Evolutionary conservation across 1,140 invertebrate species (phyloP), one percentile per base, ranked within the genome.

Genomic region (Meloidogyne chitwoodi): DNA sequence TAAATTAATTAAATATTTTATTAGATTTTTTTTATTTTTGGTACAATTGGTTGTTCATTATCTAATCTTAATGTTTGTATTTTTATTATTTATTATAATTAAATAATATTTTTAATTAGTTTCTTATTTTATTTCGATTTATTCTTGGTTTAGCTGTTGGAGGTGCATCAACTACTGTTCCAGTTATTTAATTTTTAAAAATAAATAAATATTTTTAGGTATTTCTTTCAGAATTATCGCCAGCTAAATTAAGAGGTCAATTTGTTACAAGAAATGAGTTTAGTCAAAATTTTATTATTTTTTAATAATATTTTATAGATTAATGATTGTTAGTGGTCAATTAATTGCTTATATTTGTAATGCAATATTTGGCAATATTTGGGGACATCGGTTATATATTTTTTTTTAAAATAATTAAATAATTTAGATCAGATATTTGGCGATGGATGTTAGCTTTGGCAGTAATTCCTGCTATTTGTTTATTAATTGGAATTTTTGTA

Each of bases 301-400:
- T n/a, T 41, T 41, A 12, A 14, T 12, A n/a, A n/a, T 56, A 44
- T 44, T 44, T 44, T 6, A 44, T 16, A 56, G 48, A 56, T 56
- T 56, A 34, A 73, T 73, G 71, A 73, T 73, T 63, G 71, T 73
- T 22, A 73, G 22, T 63, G 71, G 71, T 4, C 71, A 73, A 63
- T 34, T 73, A 64, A 19, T 73, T 34, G 71, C 71, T 29, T 73
- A 61, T 38, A 31, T 73, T 16, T 63, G 61, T n/a, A 73, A 73
- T 34, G 71, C 71, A 29, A 31, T 73, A 19, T 14, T 73, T 12
- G 71, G 71, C n/a, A 73, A 56, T 24, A 38, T 73, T 73, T 73
- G 71, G 71, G 27, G 71, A 41, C 24, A 73, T 64, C 71, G 64
- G 71, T 73, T 19, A 73, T 22, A n/a, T 24, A 48, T 14, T 71